These are phyloP conservation scores for Noctilio leporinus DNA, from an alignment of 2,113 vertebrate genomes.

Conservation along the genomic window DNA sequence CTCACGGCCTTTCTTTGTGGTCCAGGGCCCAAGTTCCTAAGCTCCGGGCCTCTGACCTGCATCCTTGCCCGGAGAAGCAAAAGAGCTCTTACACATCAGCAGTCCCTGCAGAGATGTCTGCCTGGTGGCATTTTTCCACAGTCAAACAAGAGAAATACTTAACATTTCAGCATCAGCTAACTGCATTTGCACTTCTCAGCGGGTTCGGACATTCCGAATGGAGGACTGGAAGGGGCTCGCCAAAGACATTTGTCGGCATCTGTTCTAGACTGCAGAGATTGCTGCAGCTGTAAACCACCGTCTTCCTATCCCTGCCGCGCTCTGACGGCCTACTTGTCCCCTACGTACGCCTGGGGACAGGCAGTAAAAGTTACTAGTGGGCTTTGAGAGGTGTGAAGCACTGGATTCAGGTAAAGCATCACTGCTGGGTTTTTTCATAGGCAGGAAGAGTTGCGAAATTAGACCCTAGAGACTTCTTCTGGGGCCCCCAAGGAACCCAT, in stretches of 20 bases:
- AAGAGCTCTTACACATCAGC: background rate
- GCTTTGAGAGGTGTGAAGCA: background rate
- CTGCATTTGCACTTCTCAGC: background rate
- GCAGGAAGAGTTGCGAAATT: background rate
- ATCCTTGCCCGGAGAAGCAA: background rate
- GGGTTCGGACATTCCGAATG: background rate
- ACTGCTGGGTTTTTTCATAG: background rate
- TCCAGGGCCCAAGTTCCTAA: background rate
- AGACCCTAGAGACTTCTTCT: background rate
- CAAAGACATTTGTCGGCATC: background rate
- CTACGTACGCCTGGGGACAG: background rate
- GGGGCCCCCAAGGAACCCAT: background rate
- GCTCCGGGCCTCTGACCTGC: background rate
- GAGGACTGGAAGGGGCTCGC: background rate
- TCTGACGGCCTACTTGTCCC: background rate
- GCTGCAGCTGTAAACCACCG: background rate
- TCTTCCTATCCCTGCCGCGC: background rate
- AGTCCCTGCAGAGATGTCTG: background rate
- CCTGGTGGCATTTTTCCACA: background rate
- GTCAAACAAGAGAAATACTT: background rate
- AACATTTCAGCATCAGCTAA: background rate
- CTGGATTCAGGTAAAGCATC: background rate
- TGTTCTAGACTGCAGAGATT: background rate
- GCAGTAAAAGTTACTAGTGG: background rate
- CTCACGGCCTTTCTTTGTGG: background rate